These are phyloP conservation scores for Drosophila bunnanda DNA, from an alignment of 2,888 invertebrate genomes.

Conservation along the genomic window DNA sequence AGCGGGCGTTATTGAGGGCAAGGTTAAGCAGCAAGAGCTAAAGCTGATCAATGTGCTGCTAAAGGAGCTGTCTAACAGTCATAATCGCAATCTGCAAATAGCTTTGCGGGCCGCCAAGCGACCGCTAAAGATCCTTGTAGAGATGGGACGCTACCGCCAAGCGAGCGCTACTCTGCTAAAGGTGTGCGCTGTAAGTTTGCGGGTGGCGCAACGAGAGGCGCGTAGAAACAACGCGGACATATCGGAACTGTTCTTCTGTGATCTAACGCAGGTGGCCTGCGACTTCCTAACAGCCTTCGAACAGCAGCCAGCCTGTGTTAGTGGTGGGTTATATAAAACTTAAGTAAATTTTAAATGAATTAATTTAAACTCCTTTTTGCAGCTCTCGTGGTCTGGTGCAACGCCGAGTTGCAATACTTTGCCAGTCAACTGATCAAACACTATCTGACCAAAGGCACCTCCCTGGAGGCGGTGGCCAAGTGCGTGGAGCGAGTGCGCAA, in stretches of 20 bases:
- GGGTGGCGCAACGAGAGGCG: constrained; percentile 84
- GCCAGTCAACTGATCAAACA: constrained; percentile 93
- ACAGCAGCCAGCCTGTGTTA: constrained; percentile 89
- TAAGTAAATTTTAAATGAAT: neutral
- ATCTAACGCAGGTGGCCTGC: constrained; percentile 88
- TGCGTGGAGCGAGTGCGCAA: constrained; percentile 92
- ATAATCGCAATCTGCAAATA: constrained; percentile 95
- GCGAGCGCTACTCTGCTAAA: constrained; percentile 83
- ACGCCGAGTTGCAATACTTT: constrained; percentile 91
- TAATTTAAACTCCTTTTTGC: neutral
- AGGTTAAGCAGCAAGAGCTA: constrained; percentile 90
- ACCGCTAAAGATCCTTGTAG: constrained; percentile 91
- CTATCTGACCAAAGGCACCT: constrained; percentile 95
- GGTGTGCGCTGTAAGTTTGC: constrained; percentile 83
- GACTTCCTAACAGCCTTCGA: constrained; percentile 94
- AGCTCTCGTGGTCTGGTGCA: constrained; percentile 96
- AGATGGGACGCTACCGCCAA: constrained; percentile 85
- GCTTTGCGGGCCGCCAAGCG: constrained; percentile 93
- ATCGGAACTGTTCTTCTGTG: constrained; percentile 89
- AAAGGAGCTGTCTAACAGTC: constrained; percentile 94
- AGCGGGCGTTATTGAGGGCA: constrained; percentile 73
- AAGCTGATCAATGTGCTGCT: constrained; percentile 94
- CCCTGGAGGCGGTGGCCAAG: constrained; percentile 92
- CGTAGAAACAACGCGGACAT: constrained; percentile 84
- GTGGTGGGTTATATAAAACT: constrained; percentile 85